Evolutionary conservation across 2,888 invertebrate species (phyloP), one percentile per base, ranked within the genome.

Genomic region (Brachycybe producta): DNA sequence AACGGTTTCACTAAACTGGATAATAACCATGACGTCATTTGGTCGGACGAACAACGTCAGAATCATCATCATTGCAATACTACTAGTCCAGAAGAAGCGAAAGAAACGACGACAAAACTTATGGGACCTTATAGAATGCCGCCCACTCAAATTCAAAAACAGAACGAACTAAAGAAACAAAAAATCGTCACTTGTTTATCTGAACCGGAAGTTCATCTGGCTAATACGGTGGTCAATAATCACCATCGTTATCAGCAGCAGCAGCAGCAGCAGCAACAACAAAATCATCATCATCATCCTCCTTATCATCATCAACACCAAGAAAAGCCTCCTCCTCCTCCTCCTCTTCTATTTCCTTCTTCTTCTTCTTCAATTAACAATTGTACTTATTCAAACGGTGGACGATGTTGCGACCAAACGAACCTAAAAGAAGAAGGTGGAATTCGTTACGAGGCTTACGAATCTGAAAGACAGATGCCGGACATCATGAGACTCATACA

Each of bases 401-500:
- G n/a, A n/a, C n/a, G n/a, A n/a, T n/a, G n/a, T n/a, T n/a, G n/a
- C n/a, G n/a, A n/a, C n/a, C n/a, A n/a, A n/a, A n/a, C n/a, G 40
- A 41, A 13, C 19, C n/a, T 15, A 42, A 24, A 7, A 23, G 47
- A 44, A 30, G 41, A 47, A 3, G 51, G 48, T 21, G 41, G 35
- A 11, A 64, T 70, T 50, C 58, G 60, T 45, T 70, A 70, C 60
- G 62, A 65, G 44, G 66, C 65, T 34, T 97, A 95, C 68, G 82
- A 88, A 72, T 91, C 90, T 62, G 97, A 98, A 74, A 71, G 84
- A 59, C 95, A 97, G 73, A 94, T 98, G 91, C 88, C 91, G 62
- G 87, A 91, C 71, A 97, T 98, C 60, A 97, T 98, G 92, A 82
- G 84, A 73, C 80, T 98, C 64, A 97, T 98, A 68, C 94, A 95